Conservation (phyloP, 2,797 vertebrate genomes). For the Parotocinclus haroldoi region DNA sequence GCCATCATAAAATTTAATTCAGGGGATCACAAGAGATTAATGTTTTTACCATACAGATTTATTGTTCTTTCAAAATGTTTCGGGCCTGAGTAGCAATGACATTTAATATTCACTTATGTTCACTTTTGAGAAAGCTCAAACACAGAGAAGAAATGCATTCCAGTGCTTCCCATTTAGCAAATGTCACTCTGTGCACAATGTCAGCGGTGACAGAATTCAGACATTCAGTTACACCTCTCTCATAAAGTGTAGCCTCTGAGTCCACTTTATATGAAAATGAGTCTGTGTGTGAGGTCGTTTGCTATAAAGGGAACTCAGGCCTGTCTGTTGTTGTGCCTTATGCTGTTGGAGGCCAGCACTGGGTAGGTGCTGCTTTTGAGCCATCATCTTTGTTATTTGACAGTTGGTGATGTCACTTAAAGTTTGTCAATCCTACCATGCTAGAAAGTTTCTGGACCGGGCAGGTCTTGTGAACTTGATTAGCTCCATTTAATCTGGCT, state of each 20-base stretch:
- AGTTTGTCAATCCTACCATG: background rate
- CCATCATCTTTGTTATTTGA: slow-evolving; percentile 28
- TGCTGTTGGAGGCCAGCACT: slow-evolving; percentile 15
- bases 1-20: no score
- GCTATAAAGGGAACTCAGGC: slow-evolving; percentile 22
- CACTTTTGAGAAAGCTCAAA: background rate
- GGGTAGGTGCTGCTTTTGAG: slow-evolving; percentile 16
- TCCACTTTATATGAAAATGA: slow-evolving; percentile 53
- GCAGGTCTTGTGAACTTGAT: slow-evolving; percentile 15
- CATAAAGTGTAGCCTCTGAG: slow-evolving; percentile 20
- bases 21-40: no score
- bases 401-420: slow-evolving; percentile 21
- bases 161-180: background rate
- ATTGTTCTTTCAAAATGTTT: no score
- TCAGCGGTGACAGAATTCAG: slow-evolving; percentile 21
- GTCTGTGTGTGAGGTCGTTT: slow-evolving; percentile 18
- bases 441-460: background rate
- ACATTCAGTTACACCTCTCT: slow-evolving; percentile 8
- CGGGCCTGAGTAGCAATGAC: no score
- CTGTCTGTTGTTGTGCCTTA: slow-evolving; percentile 9
- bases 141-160: slow-evolving; percentile 9
- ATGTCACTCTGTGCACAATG: slow-evolving; percentile 11
- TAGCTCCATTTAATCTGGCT: slow-evolving; percentile 31
- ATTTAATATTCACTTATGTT: background rate
- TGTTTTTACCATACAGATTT: no score